Evolutionary conservation across 2,888 invertebrate genomes (phyloP).

Genomic region (Drosophila macrothrix): DNA sequence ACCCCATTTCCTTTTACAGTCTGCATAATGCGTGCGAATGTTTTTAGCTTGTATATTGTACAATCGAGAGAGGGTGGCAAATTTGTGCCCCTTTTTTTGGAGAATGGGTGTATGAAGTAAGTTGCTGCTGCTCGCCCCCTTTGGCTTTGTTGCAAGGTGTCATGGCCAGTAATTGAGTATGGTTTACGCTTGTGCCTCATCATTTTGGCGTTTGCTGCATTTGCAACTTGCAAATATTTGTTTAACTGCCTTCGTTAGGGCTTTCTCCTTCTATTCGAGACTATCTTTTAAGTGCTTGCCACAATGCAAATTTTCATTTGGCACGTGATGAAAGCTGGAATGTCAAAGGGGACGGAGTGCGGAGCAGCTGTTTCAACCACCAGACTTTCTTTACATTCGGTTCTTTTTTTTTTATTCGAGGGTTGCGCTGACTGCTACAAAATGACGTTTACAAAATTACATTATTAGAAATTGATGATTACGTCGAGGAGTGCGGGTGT

Average conservation of each 20-base stretch:
- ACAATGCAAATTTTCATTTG: constrained; percentile 64
- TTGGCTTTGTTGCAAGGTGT: constrained; percentile 70
- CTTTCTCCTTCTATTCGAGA: constrained; percentile 21
- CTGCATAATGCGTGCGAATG: constrained; percentile 64
- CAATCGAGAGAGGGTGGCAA: constrained; percentile 55
- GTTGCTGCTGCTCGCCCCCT: constrained; percentile 5
- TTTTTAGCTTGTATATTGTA: constrained; percentile 67
- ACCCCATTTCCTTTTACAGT: not conserved
- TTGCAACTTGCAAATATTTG: constrained; percentile 75
- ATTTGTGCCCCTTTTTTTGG: not conserved
- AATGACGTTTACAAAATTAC: constrained; percentile 81
- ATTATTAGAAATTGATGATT: constrained; percentile 81
- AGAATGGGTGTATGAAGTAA: not conserved
- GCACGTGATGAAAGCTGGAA: constrained; percentile 65
- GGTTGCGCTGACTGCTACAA: constrained; percentile 48
- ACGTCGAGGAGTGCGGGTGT: constrained; percentile 22
- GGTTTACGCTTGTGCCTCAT: constrained; percentile 69
- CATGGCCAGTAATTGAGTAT: constrained; percentile 77
- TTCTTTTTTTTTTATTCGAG: constrained; percentile 16
- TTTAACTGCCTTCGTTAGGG: constrained; percentile 71
- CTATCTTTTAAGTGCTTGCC: constrained; percentile 28
- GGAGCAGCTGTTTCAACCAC: constrained; percentile 57
- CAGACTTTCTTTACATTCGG: constrained; percentile 11
- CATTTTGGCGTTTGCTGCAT: constrained; percentile 66
- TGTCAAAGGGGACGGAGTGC: not conserved